These are phyloP conservation scores for Grapholita molesta DNA, from an alignment of 1,140 invertebrate genomes.

Conservation along the genomic window DNA sequence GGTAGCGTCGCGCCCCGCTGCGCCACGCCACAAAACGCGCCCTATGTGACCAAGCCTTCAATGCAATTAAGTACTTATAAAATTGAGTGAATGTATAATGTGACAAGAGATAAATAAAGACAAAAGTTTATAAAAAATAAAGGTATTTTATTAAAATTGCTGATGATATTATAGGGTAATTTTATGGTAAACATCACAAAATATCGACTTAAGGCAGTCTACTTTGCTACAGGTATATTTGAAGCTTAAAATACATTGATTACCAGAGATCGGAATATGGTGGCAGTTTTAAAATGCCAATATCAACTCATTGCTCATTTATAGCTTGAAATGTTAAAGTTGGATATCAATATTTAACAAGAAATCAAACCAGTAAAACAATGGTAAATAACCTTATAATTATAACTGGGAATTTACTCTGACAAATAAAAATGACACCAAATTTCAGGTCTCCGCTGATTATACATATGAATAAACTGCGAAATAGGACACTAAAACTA, in stretches of 20 bases:
- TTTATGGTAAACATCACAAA: constrained; percentile 25
- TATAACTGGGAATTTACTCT: too few species aligned
- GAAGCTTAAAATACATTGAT: constrained; percentile 3
- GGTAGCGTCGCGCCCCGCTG: too few species aligned
- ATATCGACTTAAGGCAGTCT: constrained; percentile 9
- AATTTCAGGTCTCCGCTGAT: neutral
- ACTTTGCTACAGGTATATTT: constrained; percentile 1
- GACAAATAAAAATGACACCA: neutral
- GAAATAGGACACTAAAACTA: neutral
- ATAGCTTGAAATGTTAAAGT: too few species aligned
- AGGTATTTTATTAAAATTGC: constrained; percentile 34
- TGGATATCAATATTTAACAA: too few species aligned
- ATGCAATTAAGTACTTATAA: too few species aligned
- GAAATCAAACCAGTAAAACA: too few species aligned
- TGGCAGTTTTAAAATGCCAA: neutral
- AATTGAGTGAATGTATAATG: too few species aligned
- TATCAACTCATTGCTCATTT: too few species aligned
- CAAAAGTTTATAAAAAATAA: constrained; percentile 29
- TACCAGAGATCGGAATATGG: neutral
- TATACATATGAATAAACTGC: neutral
- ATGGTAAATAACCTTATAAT: too few species aligned
- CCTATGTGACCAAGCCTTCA: too few species aligned
- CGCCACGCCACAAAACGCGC: too few species aligned
- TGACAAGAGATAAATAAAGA: neutral
- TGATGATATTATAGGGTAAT: constrained; percentile 29